Base-by-base conservation (phyloP, 1,140 invertebrate genomes). In the Lasioglossum baleicum region DNA sequence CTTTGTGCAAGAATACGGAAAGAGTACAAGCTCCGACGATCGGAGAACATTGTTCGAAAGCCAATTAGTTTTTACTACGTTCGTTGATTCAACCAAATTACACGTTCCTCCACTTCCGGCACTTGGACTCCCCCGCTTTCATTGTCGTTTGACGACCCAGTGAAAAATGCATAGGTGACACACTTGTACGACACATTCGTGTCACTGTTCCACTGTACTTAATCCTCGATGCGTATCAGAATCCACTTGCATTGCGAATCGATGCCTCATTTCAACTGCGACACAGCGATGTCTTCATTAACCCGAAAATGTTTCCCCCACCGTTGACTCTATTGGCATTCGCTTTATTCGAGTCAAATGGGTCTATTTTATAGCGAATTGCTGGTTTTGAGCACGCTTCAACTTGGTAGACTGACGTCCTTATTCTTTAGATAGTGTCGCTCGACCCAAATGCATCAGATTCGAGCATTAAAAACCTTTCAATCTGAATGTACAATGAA, bases 21-120 rank as follows among this genome's bases (percentile, higher is more conserved):
- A 64, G 15, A 20, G 17, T 20, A 26, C 6, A n/a, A n/a, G 7
- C 2, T 20, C 31, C 31, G 17, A 35, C 22, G 2, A 63, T n/a
- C 7, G 56, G 6, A 7, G 2, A 15, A 44, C 31, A 56, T 22
- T 20, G 22, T 44, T n/a, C 15, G 17, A 15, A n/a, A 58, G 51
- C 22, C 40, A 75, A 75, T 75, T 75, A 68, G 68, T 75, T 61
- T 61, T 40, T 6, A 44, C 11, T 42, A 11, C 42, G 22, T 67
- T 26, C 22, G 42, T n/a, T 8, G 66, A 22, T 51, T 51, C 22
- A 7, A 67, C n/a, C 7, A 22, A n/a, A 42, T 15, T 26, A 48
- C 42, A 26, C 20, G 65, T 5, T 48, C n/a, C 10, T 42, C 20
- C 42, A 26, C 42, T 67, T 22, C 13, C n/a, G 15, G 48, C 15